Evolutionary conservation across 2,113 vertebrate species (phyloP), one percentile per base, ranked within the genome.

Genomic region (Meles meles): DNA sequence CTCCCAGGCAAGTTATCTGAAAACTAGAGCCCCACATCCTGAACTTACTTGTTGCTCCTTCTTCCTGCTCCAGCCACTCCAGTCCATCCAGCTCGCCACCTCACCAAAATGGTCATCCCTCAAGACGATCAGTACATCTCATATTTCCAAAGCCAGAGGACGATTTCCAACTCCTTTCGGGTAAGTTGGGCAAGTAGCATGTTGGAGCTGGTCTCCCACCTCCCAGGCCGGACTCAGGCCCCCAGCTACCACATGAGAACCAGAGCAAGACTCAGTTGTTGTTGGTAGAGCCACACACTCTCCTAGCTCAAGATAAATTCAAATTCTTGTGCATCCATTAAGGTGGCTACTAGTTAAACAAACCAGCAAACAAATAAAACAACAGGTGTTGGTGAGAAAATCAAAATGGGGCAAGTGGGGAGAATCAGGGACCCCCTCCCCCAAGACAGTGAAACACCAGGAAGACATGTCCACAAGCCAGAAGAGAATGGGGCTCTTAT

Each of bases 151-250:
- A 49, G 34, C 9, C 76, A 34, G 15, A 17, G 76, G 29, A 18
- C 1, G 2, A 42, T 77, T 31, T 29, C 13, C 3, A 0, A 11
- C 76, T 34, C 15, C 17, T 31, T 34, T 44, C 9, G 2, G 44
- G 76, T 29, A 25, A 44, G 72, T 44, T 44, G 72, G 25, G 25
- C 3, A 27, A 44, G 44, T 8, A 44, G 13, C 1, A 7, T 2
- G 13, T 76, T 17, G 3, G 25, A 15, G 17, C 76, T 34, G 76
- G 8, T 34, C 76, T 49, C 29, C 44, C 2, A 0, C 44, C 44
- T 49, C 14, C 29, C 15, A 2, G 44, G 34, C 44, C 27, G 20
- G 29, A 11, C 15, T 34, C 44, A 49, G 27, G 29, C 44, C 10
- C 49, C 44, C 4, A 3, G 17, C 44, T 44, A 20, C 29, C 44